A percentile compares a stretch with the other conserved stretches of the same genome.
Conservation (phyloP, 2,888 invertebrate genomes). For the Hypena proboscidalis region DNA sequence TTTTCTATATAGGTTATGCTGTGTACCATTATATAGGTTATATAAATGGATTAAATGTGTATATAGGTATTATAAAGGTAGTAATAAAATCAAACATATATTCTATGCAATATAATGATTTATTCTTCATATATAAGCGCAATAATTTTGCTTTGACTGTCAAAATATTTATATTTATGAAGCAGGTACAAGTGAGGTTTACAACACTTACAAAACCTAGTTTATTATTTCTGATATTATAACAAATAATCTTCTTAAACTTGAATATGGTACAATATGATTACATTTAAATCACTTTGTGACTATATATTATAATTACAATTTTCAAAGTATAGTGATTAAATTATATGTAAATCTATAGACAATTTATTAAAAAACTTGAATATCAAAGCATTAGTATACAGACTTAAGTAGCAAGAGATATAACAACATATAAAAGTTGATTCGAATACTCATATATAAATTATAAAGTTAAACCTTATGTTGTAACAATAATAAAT, state of each 20-base stretch:
- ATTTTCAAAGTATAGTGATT: constrained; percentile 40
- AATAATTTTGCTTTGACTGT: constrained; percentile 85
- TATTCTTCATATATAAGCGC: constrained; percentile 83
- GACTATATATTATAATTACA: constrained; percentile 46
- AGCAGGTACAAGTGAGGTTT: constrained; percentile 84
- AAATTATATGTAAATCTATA: constrained; percentile 50
- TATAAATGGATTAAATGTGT: too few relatives aligned
- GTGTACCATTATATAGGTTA: too few relatives aligned
- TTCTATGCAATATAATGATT: constrained; percentile 79
- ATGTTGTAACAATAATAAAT: constrained; percentile 60
- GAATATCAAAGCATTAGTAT: constrained; percentile 63
- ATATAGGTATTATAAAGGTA: not conserved
- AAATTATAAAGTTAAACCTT: constrained; percentile 59
- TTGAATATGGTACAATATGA: constrained; percentile 36
- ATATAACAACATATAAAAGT: constrained; percentile 52
- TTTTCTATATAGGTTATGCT: too few relatives aligned
- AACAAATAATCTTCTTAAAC: constrained; percentile 37
- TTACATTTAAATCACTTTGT: constrained; percentile 55
- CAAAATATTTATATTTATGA: constrained; percentile 79
- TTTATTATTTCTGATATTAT: constrained; percentile 44
- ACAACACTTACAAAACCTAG: constrained; percentile 76
- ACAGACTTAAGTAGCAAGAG: constrained; percentile 44
- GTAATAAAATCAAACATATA: constrained; percentile 51
- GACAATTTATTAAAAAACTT: constrained; percentile 46
- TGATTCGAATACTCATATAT: constrained; percentile 54